These are phyloP conservation scores for Calvadosia cruxmelitensis DNA, from an alignment of 30 jellyfish, hydroid and myxozoan genomes.

Conservation along the genomic window DNA sequence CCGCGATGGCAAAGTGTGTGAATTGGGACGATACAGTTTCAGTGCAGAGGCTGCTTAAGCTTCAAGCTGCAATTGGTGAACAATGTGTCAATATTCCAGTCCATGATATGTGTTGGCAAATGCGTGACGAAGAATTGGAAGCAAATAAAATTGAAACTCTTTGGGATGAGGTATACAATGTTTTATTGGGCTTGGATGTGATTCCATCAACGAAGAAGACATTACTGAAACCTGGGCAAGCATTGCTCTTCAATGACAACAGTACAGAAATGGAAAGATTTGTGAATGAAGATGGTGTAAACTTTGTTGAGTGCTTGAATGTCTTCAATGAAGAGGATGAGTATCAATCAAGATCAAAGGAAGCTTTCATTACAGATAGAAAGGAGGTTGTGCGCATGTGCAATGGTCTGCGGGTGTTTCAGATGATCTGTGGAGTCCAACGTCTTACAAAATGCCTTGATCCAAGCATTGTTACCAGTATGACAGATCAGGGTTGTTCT, in stretches of 20 bases:
- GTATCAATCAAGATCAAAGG: background rate
- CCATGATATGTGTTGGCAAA: too few species aligned
- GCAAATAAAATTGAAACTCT: too few species aligned
- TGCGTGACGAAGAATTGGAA: too few species aligned
- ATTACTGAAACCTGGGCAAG: background rate
- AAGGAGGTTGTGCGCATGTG: background rate
- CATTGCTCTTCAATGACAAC: background rate
- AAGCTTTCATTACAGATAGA: too few species aligned
- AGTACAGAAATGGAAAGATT: background rate
- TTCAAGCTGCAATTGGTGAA: background rate
- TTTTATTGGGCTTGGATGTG: too few species aligned
- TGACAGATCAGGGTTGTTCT: background rate
- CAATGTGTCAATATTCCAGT: background rate
- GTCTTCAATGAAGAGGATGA: background rate
- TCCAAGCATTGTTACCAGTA: background rate
- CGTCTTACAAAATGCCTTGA: background rate
- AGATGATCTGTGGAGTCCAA: background rate
- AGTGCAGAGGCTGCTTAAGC: background rate
- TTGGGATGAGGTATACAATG: too few species aligned
- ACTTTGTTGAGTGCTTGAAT: background rate
- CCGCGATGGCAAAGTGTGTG: background rate
- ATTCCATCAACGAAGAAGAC: too few species aligned
- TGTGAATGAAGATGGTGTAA: background rate
- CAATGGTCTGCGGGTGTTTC: too few species aligned
- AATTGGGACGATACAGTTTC: background rate